Conservation (phyloP, 2,797 vertebrate species). For the Falco peregrinus region DNA sequence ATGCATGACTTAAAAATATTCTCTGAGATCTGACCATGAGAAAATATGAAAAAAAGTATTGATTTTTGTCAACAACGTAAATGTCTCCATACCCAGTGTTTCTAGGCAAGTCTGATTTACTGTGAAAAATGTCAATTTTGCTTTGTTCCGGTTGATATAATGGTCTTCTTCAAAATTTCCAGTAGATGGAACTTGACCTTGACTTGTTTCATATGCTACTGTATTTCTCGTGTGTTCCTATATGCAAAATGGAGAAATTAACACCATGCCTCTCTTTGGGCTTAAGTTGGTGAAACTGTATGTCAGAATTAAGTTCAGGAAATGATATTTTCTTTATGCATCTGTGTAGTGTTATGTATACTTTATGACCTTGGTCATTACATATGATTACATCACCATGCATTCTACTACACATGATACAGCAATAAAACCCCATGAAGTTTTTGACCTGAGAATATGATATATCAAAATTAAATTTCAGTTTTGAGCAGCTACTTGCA, state of each 20-base stretch:
- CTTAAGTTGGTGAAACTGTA: not conserved
- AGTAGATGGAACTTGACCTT: not conserved
- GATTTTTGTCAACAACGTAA: not conserved
- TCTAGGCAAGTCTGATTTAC: not conserved
- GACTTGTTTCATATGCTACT: not conserved
- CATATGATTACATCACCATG: not conserved
- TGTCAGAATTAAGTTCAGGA: not conserved
- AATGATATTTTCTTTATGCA: not conserved
- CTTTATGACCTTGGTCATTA: not conserved
- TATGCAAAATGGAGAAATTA: conserved; percentile 20
- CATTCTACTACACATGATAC: not conserved
- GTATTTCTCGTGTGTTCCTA: not conserved
- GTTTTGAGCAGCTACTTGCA: not conserved
- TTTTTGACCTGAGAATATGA: not conserved
- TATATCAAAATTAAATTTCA: not conserved
- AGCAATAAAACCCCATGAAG: not conserved
- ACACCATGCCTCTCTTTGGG: not conserved
- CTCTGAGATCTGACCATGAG: not conserved
- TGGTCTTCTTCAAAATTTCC: not conserved
- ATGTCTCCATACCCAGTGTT: not conserved
- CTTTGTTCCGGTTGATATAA: not conserved
- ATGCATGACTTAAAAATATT: not conserved
- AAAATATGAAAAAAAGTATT: not conserved
- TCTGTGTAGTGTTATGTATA: not conserved
- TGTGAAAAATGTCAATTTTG: not conserved